Evolutionary conservation across 2,888 invertebrate species (phyloP).

Genomic region (Ophraella communa): DNA sequence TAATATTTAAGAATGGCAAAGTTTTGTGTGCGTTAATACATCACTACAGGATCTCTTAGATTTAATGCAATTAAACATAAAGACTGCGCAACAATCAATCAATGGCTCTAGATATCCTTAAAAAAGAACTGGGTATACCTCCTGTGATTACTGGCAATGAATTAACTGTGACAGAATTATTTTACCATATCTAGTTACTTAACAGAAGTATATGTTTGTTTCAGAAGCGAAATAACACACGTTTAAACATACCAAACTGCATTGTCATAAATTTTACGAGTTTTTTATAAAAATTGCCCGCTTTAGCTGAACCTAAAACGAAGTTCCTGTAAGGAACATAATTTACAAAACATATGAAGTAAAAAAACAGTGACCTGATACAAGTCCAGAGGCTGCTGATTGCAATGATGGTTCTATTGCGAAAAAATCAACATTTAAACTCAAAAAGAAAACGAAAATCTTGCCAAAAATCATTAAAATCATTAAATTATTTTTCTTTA

Average conservation of each 20-base stretch:
- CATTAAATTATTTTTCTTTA: not conserved
- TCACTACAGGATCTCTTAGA: conserved; percentile 90
- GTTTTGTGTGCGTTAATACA: conserved; percentile 77
- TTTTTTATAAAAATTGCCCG: not conserved
- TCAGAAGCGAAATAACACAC: conserved; percentile 90
- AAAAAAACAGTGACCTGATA: not conserved
- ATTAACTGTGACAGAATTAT: conserved; percentile 74
- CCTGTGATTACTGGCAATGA: conserved; percentile 81
- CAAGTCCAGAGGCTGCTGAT: not conserved
- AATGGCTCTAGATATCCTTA: conserved; percentile 86
- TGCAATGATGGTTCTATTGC: not conserved
- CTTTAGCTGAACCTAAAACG: not conserved
- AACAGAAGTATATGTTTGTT: conserved; percentile 86
- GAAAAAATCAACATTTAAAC: not conserved
- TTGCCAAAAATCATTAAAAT: not conserved
- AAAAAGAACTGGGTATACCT: conserved; percentile 79
- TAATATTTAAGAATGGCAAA: conserved; percentile 72
- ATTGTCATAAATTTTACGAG: conserved; percentile 18
- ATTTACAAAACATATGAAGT: too few species aligned
- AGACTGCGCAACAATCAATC: conserved; percentile 73
- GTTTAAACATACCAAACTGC: conserved; percentile 75
- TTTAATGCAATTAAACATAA: conserved; percentile 68
- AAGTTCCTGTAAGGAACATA: conserved; percentile 25
- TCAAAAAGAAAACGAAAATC: not conserved
- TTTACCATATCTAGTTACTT: conserved; percentile 82